phyloP scores from a whole-genome alignment of 1,140 invertebrate species.

The Lithobius niger region DNA sequence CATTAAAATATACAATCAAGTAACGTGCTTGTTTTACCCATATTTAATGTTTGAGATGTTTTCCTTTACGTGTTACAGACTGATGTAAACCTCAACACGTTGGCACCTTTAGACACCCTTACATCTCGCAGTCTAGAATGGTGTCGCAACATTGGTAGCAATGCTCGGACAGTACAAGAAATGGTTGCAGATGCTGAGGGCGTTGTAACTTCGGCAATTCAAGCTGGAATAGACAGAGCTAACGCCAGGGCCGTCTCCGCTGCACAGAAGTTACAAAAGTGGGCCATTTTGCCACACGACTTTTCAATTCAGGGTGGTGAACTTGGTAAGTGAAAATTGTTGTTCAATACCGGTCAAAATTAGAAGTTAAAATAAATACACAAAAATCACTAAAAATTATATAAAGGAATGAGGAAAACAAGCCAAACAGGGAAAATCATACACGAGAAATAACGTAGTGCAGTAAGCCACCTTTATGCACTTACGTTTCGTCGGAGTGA shows the following conservation, averaged over 20 bases:
- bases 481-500: too few species aligned
- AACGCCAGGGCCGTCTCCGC: conserved; percentile 65
- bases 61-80: too few species aligned
- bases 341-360: too few species aligned
- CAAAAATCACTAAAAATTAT: too few species aligned
- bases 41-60: too few species aligned
- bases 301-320: conserved; percentile 78
- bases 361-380: too few species aligned
- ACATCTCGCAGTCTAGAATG: conserved; percentile 48
- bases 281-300: conserved; percentile 68
- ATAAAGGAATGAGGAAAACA: too few species aligned
- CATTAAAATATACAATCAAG: too few species aligned
- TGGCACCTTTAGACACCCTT: conserved; percentile 55
- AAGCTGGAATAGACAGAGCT: conserved; percentile 59
- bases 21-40: too few species aligned
- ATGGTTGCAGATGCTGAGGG: conserved; percentile 38
- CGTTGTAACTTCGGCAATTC: conserved; percentile 39
- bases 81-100: conserved; percentile 50
- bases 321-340: conserved; percentile 49
- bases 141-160: conserved; percentile 49
- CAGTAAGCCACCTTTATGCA: too few species aligned
- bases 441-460: too few species aligned
- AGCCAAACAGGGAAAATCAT: too few species aligned
- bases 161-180: conserved; percentile 54
- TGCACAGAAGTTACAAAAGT: conserved; percentile 82